Conservation (phyloP, 92 coral and sea anemone genomes). For the Palythoa heliodiscus region DNA sequence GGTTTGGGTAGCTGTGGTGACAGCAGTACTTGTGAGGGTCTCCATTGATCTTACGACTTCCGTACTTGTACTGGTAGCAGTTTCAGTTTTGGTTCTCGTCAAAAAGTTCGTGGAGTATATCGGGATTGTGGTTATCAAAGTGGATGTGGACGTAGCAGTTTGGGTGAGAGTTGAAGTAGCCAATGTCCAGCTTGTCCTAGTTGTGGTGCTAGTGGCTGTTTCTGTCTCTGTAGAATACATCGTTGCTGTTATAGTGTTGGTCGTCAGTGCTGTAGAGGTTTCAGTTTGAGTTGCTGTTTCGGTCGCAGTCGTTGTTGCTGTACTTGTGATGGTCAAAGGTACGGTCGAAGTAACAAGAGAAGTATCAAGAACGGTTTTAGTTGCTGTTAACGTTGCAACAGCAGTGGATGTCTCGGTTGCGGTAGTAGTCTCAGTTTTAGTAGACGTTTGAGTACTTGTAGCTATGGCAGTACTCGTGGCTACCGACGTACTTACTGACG, state of each 20-base stretch:
- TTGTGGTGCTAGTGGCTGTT: slow-evolving; percentile 3
- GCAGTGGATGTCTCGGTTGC: slow-evolving; percentile 3
- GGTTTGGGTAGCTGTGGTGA: slow-evolving; percentile 8
- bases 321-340: neutral
- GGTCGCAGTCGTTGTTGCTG: slow-evolving; percentile 7
- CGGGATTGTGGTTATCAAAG: neutral
- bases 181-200: neutral
- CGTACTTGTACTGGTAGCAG: slow-evolving; percentile 33
- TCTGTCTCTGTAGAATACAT: neutral
- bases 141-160: slow-evolving; percentile 3
- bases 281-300: neutral
- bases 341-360: neutral
- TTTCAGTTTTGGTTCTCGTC: neutral
- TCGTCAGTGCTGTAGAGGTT: slow-evolving; percentile 11
- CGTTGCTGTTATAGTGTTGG: slow-evolving; percentile 6
- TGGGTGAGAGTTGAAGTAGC: slow-evolving; percentile 12
- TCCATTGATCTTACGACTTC: slow-evolving; percentile 8
- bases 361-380: neutral
- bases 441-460: slow-evolving; percentile 12
- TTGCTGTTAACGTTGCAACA: neutral
- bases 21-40: slow-evolving; percentile 32
- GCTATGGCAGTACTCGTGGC: slow-evolving; percentile 24
- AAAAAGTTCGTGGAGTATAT: neutral
- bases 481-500: slow-evolving; percentile 6
- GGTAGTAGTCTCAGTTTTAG: slow-evolving; percentile 5